These are phyloP conservation scores for Drosophila carrolli DNA, from an alignment of 1,140 invertebrate genomes.

Conservation along the genomic window DNA sequence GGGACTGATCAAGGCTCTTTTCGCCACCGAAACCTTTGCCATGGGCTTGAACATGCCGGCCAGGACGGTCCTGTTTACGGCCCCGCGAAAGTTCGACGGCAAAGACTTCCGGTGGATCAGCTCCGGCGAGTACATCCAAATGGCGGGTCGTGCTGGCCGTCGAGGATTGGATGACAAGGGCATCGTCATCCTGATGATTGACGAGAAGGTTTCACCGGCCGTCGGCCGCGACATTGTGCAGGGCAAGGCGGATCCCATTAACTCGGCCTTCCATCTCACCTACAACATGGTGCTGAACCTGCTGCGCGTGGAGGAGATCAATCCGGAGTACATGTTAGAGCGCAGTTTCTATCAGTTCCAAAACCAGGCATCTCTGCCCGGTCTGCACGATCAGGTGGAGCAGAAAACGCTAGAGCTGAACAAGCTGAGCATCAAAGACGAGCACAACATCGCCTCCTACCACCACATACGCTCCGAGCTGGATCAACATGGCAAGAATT, in stretches of 20 bases:
- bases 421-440: slow-evolving; percentile 88
- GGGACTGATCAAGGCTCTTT: slow-evolving; percentile 98
- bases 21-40: slow-evolving; percentile 99
- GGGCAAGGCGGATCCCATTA: slow-evolving; percentile 97
- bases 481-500: slow-evolving; percentile 89
- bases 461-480: slow-evolving; percentile 94
- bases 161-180: slow-evolving; percentile 99
- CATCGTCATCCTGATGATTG: slow-evolving; percentile 99
- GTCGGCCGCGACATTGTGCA: slow-evolving; percentile 95
- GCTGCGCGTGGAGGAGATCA: slow-evolving; percentile 98
- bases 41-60: slow-evolving; percentile 99
- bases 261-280: slow-evolving; percentile 99
- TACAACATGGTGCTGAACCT: slow-evolving; percentile 99
- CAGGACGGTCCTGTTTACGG: slow-evolving; percentile 98
- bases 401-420: slow-evolving; percentile 89
- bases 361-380: slow-evolving; percentile 97
- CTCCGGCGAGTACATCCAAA: slow-evolving; percentile 99
- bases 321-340: slow-evolving; percentile 99
- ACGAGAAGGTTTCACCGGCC: slow-evolving; percentile 96
- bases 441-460: slow-evolving; percentile 92
- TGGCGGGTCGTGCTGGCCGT: slow-evolving; percentile 99
- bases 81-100: slow-evolving; percentile 98
- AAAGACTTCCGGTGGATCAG: slow-evolving; percentile 96
- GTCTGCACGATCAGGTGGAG: slow-evolving; percentile 92
- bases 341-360: slow-evolving; percentile 99